phyloP scores from a whole-genome alignment of 2,113 vertebrate genomes.

The Dicerorhinus sumatrensis region DNA sequence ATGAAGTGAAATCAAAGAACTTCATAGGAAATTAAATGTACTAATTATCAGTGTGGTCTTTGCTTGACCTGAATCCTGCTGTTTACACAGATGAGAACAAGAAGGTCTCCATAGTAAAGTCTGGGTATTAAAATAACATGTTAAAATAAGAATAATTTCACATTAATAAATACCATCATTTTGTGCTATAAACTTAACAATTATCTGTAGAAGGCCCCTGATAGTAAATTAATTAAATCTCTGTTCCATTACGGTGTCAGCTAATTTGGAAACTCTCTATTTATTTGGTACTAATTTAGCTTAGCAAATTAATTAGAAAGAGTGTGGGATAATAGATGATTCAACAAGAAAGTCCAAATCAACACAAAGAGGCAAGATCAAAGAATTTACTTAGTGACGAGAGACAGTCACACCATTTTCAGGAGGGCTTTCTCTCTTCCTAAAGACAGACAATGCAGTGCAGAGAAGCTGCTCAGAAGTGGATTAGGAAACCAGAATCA shows the following conservation, averaged over 20 bases:
- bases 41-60: not conserved
- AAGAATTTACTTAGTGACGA: conserved; percentile 74
- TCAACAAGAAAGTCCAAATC: conserved; percentile 84
- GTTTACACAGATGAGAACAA: conserved; percentile 28
- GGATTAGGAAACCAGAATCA: not conserved
- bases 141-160: conserved; percentile 80
- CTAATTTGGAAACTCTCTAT: conserved; percentile 87
- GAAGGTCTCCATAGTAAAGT: conserved; percentile 52
- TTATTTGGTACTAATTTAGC: conserved; percentile 88
- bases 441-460: not conserved
- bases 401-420: conserved; percentile 14
- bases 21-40: conserved; percentile 38
- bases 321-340: conserved; percentile 80
- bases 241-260: conserved; percentile 82
- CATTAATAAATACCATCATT: conserved; percentile 73
- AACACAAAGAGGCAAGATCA: conserved; percentile 78
- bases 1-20: conserved; percentile 40
- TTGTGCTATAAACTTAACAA: conserved; percentile 70
- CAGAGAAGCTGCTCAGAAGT: not conserved
- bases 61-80: not conserved
- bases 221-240: conserved; percentile 84
- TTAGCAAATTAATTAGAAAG: conserved; percentile 86
- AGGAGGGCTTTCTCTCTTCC: not conserved
- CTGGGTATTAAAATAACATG: conserved; percentile 49
- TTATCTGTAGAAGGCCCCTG: conserved; percentile 51